A percentile compares a stretch with the other conserved stretches of the same genome.
phyloP scores from a whole-genome alignment of 2,888 invertebrate species.

The Ennomos erosarius region DNA sequence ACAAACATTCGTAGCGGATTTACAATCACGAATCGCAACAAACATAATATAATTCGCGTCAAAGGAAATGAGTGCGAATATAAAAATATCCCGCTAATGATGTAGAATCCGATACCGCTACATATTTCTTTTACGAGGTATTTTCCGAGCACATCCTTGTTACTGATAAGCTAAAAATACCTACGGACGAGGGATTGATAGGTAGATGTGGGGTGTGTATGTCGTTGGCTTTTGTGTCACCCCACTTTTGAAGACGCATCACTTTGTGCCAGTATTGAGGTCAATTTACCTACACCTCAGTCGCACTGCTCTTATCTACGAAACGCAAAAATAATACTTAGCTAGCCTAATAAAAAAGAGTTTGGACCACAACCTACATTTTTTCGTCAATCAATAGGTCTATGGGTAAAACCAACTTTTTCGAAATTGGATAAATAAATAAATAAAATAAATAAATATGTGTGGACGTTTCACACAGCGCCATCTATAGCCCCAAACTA shows the following conservation, averaged over 20 bases:
- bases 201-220: constrained; percentile 4
- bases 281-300: neutral
- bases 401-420: no score
- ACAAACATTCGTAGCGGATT: neutral
- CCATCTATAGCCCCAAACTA: no score
- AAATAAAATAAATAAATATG: no score
- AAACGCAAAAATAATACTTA: neutral
- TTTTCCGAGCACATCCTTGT: constrained; percentile 21
- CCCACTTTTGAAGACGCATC: constrained; percentile 6
- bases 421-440: no score
- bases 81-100: constrained; percentile 30
- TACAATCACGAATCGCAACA: constrained; percentile 8
- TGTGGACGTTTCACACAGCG: no score
- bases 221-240: constrained; percentile 4
- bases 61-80: constrained; percentile 26
- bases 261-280: neutral
- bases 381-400: no score
- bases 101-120: constrained; percentile 23
- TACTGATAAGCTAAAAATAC: constrained; percentile 21
- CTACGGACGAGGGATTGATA: constrained; percentile 14
- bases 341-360: no score
- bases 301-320: neutral
- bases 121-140: constrained; percentile 24
- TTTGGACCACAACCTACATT: no score
- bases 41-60: constrained; percentile 23